Percentiles rank a stretch among this genome's conserved stretches.
Evolutionary conservation across 1,140 invertebrate genomes (phyloP).

Genomic region (Plutomurus gul): DNA sequence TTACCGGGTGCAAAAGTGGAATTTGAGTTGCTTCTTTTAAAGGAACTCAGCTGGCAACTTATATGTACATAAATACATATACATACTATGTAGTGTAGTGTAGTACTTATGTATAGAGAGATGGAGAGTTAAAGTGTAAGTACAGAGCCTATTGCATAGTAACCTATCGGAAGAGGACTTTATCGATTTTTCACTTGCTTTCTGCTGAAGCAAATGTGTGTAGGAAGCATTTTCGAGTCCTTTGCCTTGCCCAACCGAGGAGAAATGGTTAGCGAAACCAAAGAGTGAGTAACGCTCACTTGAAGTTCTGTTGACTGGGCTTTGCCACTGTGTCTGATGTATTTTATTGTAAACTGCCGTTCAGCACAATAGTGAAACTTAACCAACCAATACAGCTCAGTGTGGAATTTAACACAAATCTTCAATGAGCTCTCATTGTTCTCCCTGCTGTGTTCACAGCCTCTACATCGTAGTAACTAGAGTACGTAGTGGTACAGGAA

Average conservation of each 20-base stretch:
- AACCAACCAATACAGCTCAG: neutral
- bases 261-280: neutral
- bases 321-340: too few relatives aligned
- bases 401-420: neutral
- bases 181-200: neutral
- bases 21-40: too few relatives aligned
- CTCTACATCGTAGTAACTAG: too few relatives aligned
- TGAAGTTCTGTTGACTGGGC: too few relatives aligned
- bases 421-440: slow-evolving; percentile 26
- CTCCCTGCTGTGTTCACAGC: neutral
- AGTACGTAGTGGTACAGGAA: neutral
- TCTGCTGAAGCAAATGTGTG: neutral
- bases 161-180: neutral
- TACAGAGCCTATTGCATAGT: neutral
- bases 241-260: neutral
- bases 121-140: too few relatives aligned
- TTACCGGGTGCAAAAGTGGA: too few relatives aligned
- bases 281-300: neutral
- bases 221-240: neutral
- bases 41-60: too few relatives aligned
- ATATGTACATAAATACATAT: too few relatives aligned
- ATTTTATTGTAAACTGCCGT: too few relatives aligned
- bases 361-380: too few relatives aligned
- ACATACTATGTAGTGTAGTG: too few relatives aligned
- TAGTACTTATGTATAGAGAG: too few relatives aligned